A percentile compares a stretch with the other conserved stretches of the same genome.
These are phyloP conservation scores for Deroptyus accipitrinus DNA, from an alignment of 2,113 vertebrate species.

Conservation along the genomic window DNA sequence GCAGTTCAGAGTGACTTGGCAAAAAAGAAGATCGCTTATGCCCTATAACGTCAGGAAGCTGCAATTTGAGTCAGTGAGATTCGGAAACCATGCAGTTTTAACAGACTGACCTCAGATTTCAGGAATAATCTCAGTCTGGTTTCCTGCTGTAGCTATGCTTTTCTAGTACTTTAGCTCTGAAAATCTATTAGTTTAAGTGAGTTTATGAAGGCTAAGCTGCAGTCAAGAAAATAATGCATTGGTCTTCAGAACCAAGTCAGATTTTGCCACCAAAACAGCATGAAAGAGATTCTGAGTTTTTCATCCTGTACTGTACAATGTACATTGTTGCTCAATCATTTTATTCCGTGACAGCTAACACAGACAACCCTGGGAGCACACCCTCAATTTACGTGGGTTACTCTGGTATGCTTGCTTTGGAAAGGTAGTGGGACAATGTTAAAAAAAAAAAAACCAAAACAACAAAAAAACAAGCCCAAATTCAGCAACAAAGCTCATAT, in stretches of 20 bases:
- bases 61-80: neutral
- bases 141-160: neutral
- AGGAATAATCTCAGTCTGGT: neutral
- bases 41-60: neutral
- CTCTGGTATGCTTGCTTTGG: neutral
- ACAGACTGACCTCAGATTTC: neutral
- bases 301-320: neutral
- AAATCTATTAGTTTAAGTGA: neutral
- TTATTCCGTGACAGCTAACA: neutral
- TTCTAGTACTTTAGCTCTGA: neutral
- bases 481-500: neutral
- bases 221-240: neutral
- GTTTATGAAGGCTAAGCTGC: neutral
- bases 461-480: neutral
- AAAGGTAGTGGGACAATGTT: neutral
- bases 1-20: neutral
- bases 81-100: neutral
- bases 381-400: neutral
- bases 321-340: neutral
- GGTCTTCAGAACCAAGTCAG: neutral
- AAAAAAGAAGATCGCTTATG: neutral
- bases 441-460: neutral
- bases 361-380: neutral
- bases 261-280: neutral
- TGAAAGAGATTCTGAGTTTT: neutral